phyloP scores from a whole-genome alignment of 2,797 vertebrate genomes.

The Sebastes steindachneri region DNA sequence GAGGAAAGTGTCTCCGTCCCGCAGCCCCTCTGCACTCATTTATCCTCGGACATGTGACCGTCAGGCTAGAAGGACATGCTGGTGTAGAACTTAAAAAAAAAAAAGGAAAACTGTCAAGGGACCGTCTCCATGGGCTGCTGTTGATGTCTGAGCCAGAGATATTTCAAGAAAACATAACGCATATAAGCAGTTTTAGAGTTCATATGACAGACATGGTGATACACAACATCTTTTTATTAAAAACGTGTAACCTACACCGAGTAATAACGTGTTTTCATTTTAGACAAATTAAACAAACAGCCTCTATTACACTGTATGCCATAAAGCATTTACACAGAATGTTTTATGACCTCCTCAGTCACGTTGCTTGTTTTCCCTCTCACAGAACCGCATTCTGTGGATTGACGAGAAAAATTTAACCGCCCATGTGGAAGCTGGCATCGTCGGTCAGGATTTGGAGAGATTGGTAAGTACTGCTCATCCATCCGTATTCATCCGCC shows the following conservation, averaged over 20 bases:
- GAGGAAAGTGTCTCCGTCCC: constrained; percentile 51
- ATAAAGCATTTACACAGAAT: constrained; percentile 13
- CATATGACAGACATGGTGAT: constrained; percentile 23
- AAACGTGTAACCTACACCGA: not conserved
- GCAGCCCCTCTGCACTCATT: constrained; percentile 36
- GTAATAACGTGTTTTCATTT: not conserved
- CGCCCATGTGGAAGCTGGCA: constrained; percentile 94
- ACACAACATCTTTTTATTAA: constrained; percentile 22
- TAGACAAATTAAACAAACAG: not conserved
- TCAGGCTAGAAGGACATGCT: constrained; percentile 26
- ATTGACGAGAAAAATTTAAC: constrained; percentile 98
- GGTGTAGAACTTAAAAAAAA: constrained; percentile 18
- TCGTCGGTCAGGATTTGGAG: constrained; percentile 97
- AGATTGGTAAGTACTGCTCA: constrained; percentile 86
- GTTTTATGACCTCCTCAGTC: constrained; percentile 9
- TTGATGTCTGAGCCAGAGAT: not conserved
- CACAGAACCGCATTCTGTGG: constrained; percentile 96
- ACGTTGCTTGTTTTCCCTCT: constrained; percentile 12
- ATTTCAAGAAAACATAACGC: constrained; percentile 34
- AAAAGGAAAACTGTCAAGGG: constrained; percentile 23
- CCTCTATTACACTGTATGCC: not conserved
- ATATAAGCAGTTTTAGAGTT: constrained; percentile 23
- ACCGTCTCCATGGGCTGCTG: not conserved
- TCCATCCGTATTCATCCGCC: constrained; percentile 20
- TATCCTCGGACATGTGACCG: constrained; percentile 38